Evolutionary conservation across 2,888 invertebrate genomes (phyloP).

Genomic region (Folsomia candida): DNA sequence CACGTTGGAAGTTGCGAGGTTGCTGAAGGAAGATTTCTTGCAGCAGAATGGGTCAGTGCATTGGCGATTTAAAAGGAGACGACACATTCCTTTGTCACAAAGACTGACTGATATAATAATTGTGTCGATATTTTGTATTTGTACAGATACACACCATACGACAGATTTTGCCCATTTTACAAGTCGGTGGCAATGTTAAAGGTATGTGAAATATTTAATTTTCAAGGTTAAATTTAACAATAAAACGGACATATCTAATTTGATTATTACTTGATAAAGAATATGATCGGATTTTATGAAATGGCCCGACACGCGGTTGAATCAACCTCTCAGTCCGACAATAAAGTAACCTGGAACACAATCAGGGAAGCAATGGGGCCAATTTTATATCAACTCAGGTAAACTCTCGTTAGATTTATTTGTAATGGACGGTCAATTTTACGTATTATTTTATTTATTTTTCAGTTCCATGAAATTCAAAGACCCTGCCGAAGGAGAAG

Average conservation of each 20-base stretch:
- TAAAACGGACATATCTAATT: no score
- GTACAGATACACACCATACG: slow-evolving; percentile 74
- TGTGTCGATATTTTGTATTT: background rate
- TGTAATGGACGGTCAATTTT: no score
- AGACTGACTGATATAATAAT: background rate
- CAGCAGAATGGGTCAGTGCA: slow-evolving; percentile 87
- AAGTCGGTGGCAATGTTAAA: slow-evolving; percentile 99
- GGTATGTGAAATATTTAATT: no score
- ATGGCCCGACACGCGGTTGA: slow-evolving; percentile 97
- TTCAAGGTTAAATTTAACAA: no score
- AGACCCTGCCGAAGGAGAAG: slow-evolving; percentile 98
- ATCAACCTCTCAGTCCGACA: slow-evolving; percentile 96
- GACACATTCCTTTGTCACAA: background rate
- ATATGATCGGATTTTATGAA: slow-evolving; percentile 98
- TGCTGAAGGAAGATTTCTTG: slow-evolving; percentile 98
- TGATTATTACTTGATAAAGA: slow-evolving; percentile 94
- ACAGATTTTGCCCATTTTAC: slow-evolving; percentile 99
- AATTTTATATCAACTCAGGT: slow-evolving; percentile 91
- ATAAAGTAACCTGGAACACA: slow-evolving; percentile 97
- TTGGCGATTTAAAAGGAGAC: slow-evolving; percentile 6
- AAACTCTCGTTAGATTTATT: no score
- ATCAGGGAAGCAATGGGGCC: slow-evolving; percentile 96
- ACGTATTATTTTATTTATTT: no score
- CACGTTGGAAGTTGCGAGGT: slow-evolving; percentile 95
- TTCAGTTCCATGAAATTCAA: slow-evolving; percentile 99